These are phyloP conservation scores for Peromyscus aztecus DNA, from an alignment of 2,797 vertebrate species.

Conservation along the genomic window DNA sequence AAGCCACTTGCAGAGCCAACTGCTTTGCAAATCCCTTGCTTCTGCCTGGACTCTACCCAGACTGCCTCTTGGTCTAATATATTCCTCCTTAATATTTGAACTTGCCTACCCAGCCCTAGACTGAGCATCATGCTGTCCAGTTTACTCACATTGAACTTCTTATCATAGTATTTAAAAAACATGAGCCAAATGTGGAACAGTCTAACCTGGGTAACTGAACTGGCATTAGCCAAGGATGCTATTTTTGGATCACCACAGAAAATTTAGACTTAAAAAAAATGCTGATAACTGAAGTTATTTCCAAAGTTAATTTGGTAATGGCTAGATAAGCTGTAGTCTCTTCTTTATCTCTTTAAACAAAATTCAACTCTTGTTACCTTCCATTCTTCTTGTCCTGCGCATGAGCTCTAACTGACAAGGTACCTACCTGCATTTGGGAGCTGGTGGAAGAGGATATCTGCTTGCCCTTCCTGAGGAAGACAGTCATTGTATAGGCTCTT, in stretches of 20 bases:
- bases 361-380: background rate
- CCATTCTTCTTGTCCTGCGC: background rate
- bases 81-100: background rate
- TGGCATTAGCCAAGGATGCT: background rate
- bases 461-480: background rate
- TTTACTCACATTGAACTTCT: background rate
- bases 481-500: background rate
- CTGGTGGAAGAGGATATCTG: background rate
- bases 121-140: background rate
- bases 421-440: background rate
- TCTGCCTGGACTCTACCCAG: accelerated
- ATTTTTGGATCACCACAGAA: background rate
- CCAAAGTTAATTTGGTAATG: background rate
- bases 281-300: background rate
- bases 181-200: background rate
- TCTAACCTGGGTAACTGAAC: background rate
- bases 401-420: background rate
- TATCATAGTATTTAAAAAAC: background rate
- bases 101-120: background rate
- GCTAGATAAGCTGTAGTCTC: background rate
- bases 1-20: background rate
- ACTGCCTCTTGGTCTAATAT: background rate
- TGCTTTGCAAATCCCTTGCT: background rate
- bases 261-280: background rate
- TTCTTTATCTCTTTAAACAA: background rate